phyloP scores from a whole-genome alignment of 1,140 invertebrate species.

The Polypedilum vanderplanki region DNA sequence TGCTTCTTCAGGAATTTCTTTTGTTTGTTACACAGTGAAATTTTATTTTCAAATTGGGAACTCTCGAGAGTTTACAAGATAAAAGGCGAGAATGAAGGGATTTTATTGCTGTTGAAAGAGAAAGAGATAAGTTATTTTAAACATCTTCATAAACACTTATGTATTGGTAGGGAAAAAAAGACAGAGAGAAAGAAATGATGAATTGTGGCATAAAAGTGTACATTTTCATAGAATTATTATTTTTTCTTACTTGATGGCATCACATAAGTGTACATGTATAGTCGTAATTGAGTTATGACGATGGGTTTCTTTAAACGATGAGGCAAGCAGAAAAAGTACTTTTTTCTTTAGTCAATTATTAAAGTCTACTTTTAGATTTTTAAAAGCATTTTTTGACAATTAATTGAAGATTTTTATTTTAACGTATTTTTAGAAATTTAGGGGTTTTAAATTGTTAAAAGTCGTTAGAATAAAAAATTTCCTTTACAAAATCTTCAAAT shows the following conservation, averaged over 20 bases:
- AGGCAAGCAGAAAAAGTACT: background rate
- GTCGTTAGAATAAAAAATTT: too few species aligned
- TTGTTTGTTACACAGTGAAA: background rate
- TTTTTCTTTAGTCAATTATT: too few species aligned
- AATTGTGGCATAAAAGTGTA: constrained; percentile 16
- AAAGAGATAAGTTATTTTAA: background rate
- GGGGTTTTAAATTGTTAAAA: too few species aligned
- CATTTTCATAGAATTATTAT: background rate
- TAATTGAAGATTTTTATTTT: too few species aligned
- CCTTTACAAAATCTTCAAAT: too few species aligned
- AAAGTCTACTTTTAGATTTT: too few species aligned
- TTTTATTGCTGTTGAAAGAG: constrained; percentile 18
- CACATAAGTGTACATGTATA: background rate
- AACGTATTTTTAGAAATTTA: too few species aligned
- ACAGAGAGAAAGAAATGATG: background rate
- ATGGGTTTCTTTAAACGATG: constrained; percentile 2
- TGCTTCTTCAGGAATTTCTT: constrained; percentile 17
- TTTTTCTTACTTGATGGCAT: constrained; percentile 8
- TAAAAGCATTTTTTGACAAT: too few species aligned
- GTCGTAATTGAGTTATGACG: constrained; percentile 5
- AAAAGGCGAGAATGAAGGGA: background rate
- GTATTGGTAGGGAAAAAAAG: constrained; percentile 7
- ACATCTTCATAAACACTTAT: constrained; percentile 12
- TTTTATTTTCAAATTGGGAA: background rate
- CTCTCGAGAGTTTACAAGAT: too few species aligned